Base-by-base conservation (phyloP, 2,797 vertebrate genomes). In the Oreochromis mossambicus region DNA sequence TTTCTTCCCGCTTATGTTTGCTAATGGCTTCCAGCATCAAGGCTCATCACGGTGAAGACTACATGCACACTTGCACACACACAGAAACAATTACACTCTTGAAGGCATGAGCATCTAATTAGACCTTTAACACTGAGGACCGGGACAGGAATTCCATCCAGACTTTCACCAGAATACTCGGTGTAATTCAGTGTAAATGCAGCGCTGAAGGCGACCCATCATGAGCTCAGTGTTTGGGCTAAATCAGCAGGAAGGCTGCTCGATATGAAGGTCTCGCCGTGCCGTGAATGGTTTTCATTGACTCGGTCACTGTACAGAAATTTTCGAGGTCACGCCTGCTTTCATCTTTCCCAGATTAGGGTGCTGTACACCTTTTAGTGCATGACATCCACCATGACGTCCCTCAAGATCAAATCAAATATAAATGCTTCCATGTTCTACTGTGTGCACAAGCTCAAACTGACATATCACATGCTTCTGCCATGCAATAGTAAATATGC, bases 11-110 rank as follows among this genome's bases (percentile, higher is more conserved):
- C 94, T 96, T 94, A 89, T 90, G 92, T 94, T 92, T 93, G 89
- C 85, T 96, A 97, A 96, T 96, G 90, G 92, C 94, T 96, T 96
- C 95, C 96, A 97, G 95, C 94, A 94, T 95, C 88, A 87, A 78
- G 79, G 93, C 93, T 95, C 90, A 95, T 92, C 94, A 93, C 26
- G 66, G 91, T 81, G 54, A 87, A 81, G 84, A 61, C 90, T 85
- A 66, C 91, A 78, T 51, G 90, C 82, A 92, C 87, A 86, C 90
- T 89, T 56, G 86, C 61, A 84, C 93, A 95, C 95, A 96, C 95
- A 92, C 29, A 96, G 95, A 95, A 96, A 94, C 93, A 91, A 95
- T 96, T 95, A 96, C 83, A 54, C 92, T 88, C 90, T 94, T 92
- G 90, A 94, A 89, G 81, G 89, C 91, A 91, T 91, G 92, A 95